These are phyloP conservation scores for Chionoecetes opilio DNA, from an alignment of 1,140 invertebrate species.

Conservation along the genomic window DNA sequence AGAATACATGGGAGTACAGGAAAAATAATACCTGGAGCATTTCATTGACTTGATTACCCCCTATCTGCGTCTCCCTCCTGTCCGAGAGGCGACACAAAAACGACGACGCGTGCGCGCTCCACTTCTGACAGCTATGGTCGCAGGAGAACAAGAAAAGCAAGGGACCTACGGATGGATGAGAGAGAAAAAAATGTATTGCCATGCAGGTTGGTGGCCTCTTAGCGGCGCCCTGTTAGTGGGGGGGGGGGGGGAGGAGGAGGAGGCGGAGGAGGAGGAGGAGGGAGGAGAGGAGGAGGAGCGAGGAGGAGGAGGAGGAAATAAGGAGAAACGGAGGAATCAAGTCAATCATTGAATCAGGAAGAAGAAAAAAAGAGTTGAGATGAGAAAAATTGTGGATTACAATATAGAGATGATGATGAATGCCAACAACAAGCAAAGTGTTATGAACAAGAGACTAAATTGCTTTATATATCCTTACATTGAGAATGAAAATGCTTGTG, in stretches of 20 bases:
- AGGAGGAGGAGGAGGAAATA: too few species aligned
- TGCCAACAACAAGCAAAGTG: neutral
- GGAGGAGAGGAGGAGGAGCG: neutral
- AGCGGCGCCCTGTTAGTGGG: conserved; percentile 11
- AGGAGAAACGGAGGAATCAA: too few species aligned
- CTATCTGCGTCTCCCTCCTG: neutral
- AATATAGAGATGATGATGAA: neutral
- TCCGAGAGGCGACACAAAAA: neutral
- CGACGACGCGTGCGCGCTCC: neutral
- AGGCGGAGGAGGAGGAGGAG: too few species aligned
- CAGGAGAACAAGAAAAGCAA: neutral
- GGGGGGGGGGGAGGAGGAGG: too few species aligned
- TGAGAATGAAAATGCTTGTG: neutral
- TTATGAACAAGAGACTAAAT: neutral
- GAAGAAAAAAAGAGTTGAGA: too few species aligned
- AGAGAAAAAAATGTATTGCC: neutral
- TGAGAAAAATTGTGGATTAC: too few species aligned
- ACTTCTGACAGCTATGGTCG: neutral
- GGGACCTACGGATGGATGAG: too few species aligned
- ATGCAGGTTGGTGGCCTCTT: conserved; percentile 14
- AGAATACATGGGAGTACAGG: too few species aligned
- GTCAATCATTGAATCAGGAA: too few species aligned
- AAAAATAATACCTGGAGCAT: neutral
- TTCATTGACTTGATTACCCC: neutral
- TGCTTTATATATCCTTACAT: neutral